Evolutionary conservation across 2,888 invertebrate species (phyloP).

Genomic region (Nemotelus pantherinus): DNA sequence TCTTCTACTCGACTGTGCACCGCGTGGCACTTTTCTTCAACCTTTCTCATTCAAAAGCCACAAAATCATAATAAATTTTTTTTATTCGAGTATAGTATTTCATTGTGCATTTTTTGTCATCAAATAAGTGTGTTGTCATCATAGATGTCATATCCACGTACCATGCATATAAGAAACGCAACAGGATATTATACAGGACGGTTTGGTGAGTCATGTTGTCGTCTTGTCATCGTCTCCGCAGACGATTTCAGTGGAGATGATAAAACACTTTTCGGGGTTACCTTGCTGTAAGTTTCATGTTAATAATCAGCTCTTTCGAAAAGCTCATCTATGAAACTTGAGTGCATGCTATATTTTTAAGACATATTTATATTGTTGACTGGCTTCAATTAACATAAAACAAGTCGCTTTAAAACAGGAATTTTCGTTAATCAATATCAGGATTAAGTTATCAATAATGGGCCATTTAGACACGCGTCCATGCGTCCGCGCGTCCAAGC

Average conservation of each 20-base stretch:
- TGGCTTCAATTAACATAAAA: too few species aligned
- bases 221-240: neutral
- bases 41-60: slow-evolving; percentile 29
- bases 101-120: slow-evolving; percentile 23
- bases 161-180: slow-evolving; percentile 9
- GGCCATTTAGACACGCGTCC: too few species aligned
- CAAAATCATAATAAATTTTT: slow-evolving; percentile 14
- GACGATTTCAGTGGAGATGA: neutral
- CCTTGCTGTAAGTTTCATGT: too few species aligned
- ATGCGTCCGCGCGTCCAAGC: too few species aligned
- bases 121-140: slow-evolving; percentile 41
- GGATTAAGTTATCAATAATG: too few species aligned
- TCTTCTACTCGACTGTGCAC: neutral
- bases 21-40: slow-evolving; percentile 34
- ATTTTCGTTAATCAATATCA: too few species aligned
- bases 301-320: too few species aligned
- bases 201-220: neutral
- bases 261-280: too few species aligned
- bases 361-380: too few species aligned
- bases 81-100: slow-evolving; percentile 25
- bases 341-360: too few species aligned
- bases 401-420: too few species aligned
- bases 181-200: slow-evolving; percentile 27
- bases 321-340: too few species aligned
- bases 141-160: slow-evolving; percentile 35